Base-by-base conservation (phyloP, 2,888 invertebrate genomes). In the Spisula subtruncata region DNA sequence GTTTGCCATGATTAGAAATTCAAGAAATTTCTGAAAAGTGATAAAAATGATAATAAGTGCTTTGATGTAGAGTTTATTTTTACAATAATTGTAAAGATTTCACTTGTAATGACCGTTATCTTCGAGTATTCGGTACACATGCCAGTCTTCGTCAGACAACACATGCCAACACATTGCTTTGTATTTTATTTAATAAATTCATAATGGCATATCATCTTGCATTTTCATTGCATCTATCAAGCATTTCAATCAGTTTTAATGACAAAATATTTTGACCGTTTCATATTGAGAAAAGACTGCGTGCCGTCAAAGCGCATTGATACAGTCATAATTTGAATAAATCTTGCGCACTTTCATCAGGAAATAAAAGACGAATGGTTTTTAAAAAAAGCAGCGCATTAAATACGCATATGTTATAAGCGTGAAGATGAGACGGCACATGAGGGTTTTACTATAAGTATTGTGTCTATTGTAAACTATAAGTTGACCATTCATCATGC, bases 121-220 rank as follows among this genome's bases (percentile, higher is more conserved):
- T 75, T 10, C 2, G 18, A 35, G 1, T 75, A 75, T 75, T 75
- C 75, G 18, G 29, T 75, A 10, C 12, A 75, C 75, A 75, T 75
- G 75, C 35, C 75, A 75, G 41, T 35, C 75, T 18, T 35, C 2
- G 18, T 29, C 12, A 4, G 8, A 75, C 75, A 35, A 75, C 75
- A 75, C 75, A 32, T 71, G 85, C 35, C 48, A 80, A 35, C 85
- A 20, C 20, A 25, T 25, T 54, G 46, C 54, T 80, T 85, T 85
- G 80, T 85, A 79, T 85, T 85, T 56, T 46, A 79, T 85, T 80
- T 54, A 85, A 85, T 80, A 85, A 54, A 79, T 71, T 54, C 54
- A 80, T 85, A 85, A 85, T 81, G 66, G 60, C 18, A 81, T 60
- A 81, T 86, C 87, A 84, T 46, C 83, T 84, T 88, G 83, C 87